Evolutionary conservation across 2,113 vertebrate species (phyloP).

Genomic region (Sinocyclocheilus anshuiensis): DNA sequence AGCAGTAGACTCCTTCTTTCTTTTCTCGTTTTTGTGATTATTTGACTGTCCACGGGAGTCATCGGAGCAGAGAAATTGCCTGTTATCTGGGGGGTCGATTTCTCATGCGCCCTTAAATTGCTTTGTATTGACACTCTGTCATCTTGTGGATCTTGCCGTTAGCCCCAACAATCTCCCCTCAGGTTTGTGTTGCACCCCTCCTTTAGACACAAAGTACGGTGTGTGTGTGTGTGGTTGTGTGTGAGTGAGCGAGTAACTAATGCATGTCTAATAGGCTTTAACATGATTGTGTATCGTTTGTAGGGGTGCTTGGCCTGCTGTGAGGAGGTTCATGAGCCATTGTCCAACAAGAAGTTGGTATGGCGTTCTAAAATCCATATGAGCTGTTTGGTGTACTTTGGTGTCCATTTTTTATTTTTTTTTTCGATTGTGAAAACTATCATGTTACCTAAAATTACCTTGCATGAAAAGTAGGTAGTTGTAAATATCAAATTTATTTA

Average conservation of each 20-base stretch:
- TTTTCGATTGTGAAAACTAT: too few species aligned
- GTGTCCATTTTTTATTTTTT: too few species aligned
- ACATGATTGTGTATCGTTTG: constrained; percentile 46
- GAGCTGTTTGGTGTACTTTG: too few species aligned
- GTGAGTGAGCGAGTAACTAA: constrained; percentile 44
- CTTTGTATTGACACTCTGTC: constrained; percentile 93
- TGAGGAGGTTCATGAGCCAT: constrained; percentile 8
- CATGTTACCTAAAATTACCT: too few species aligned
- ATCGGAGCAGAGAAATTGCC: constrained; percentile 91
- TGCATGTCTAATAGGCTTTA: constrained; percentile 44
- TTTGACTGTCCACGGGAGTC: constrained; percentile 71
- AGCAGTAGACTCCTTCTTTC: constrained; percentile 32
- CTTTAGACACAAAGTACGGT: constrained; percentile 18
- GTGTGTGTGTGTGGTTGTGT: constrained; percentile 3
- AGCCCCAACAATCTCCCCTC: constrained; percentile 73
- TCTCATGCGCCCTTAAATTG: constrained; percentile 87
- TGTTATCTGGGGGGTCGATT: constrained; percentile 88
- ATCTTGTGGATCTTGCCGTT: constrained; percentile 82
- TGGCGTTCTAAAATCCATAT: too few species aligned
- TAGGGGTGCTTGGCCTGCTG: background rate
- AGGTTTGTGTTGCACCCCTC: constrained; percentile 56
- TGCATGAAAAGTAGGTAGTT: too few species aligned
- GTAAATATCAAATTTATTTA: too few species aligned
- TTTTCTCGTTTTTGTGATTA: constrained; percentile 56
- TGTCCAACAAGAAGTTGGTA: background rate